Percentiles rank a stretch among this genome's conserved stretches.
Evolutionary conservation across 2,113 vertebrate species (phyloP).

Genomic region (Leucopsar rothschildi): DNA sequence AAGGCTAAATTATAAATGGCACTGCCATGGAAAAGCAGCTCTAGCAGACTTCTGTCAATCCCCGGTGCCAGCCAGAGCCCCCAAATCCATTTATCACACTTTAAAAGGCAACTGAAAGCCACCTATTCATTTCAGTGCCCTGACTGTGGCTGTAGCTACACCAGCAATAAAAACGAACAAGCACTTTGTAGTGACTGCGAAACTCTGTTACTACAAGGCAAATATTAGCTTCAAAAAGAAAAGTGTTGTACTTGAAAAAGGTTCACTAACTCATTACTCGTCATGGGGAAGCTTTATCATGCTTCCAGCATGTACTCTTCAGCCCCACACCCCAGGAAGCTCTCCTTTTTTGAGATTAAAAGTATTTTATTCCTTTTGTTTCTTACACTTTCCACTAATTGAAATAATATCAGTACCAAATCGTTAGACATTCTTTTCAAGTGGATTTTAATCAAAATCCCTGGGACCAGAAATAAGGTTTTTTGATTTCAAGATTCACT

Average conservation of each 20-base stretch:
- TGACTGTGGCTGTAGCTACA: background rate
- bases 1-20: background rate
- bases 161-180: background rate
- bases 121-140: background rate
- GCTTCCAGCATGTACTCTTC: background rate
- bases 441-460: conserved; percentile 45
- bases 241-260: conserved; percentile 40
- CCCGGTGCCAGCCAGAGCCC: background rate
- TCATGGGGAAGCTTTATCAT: background rate
- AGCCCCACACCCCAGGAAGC: conserved; percentile 7
- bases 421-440: conserved; percentile 44
- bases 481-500: conserved; percentile 21
- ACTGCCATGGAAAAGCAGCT: background rate
- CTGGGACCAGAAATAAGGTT: background rate
- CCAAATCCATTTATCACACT: background rate
- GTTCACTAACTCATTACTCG: conserved; percentile 17
- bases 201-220: conserved; percentile 22
- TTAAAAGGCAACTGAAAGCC: background rate
- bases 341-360: conserved; percentile 29
- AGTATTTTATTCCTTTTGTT: conserved; percentile 57
- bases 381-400: conserved; percentile 15
- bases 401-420: conserved; percentile 6
- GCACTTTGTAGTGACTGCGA: background rate
- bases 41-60: background rate
- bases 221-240: conserved; percentile 31